Evolutionary conservation across 2,888 invertebrate genomes (phyloP).

Genomic region (Ectemnius cavifrons): DNA sequence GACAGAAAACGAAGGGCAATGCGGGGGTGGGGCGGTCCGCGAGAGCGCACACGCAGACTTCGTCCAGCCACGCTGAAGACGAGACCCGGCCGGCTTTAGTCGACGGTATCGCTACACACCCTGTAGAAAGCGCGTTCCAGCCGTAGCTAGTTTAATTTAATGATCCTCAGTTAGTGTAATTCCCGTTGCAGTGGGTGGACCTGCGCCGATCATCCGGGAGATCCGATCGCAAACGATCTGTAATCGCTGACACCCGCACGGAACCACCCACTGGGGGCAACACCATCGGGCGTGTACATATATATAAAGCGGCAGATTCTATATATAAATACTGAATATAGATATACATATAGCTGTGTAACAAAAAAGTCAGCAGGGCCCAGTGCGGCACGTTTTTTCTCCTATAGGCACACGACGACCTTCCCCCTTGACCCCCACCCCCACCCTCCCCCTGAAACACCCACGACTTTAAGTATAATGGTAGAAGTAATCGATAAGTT

Average conservation of each 20-base stretch:
- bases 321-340: slow-evolving; percentile 42
- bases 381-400: slow-evolving; percentile 46
- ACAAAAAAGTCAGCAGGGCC: slow-evolving; percentile 53
- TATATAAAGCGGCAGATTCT: slow-evolving; percentile 51
- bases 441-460: slow-evolving; percentile 1
- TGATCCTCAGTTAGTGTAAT: slow-evolving; percentile 70
- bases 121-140: slow-evolving; percentile 48
- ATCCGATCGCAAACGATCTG: not conserved
- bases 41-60: not conserved
- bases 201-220: too few relatives aligned
- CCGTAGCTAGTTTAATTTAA: slow-evolving; percentile 75
- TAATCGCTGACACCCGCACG: slow-evolving; percentile 9
- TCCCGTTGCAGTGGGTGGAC: slow-evolving; percentile 19
- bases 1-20: not conserved
- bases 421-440: not conserved
- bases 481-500: slow-evolving; percentile 60
- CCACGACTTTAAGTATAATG: slow-evolving; percentile 33
- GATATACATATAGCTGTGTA: slow-evolving; percentile 53
- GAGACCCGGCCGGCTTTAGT: slow-evolving; percentile 7
- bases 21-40: not conserved
- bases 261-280: slow-evolving; percentile 35
- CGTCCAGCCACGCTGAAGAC: not conserved
- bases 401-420: slow-evolving; percentile 50
- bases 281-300: slow-evolving; percentile 51
- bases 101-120: slow-evolving; percentile 34